phyloP scores from a whole-genome alignment of 1,140 invertebrate genomes.

The Rhopalosiphum maidis region DNA sequence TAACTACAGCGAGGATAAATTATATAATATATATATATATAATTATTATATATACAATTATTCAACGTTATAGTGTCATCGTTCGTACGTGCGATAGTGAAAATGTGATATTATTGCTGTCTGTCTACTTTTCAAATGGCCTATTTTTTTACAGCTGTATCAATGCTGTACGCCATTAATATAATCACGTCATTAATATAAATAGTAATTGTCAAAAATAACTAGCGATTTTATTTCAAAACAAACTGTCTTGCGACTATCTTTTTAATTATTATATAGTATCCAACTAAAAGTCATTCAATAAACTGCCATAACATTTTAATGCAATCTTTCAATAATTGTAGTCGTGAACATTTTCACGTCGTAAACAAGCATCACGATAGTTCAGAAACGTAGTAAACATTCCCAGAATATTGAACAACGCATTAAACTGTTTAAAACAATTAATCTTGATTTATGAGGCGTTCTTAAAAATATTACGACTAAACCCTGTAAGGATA shows the following conservation, averaged over 20 bases:
- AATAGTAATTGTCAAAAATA: conserved; percentile 13
- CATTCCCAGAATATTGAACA: not conserved
- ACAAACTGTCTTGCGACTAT: not conserved
- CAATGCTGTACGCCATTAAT: not conserved
- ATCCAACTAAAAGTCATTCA: not conserved
- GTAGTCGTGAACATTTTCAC: not conserved
- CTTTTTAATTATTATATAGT: conserved; percentile 16
- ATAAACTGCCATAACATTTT: conserved; percentile 17
- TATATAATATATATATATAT: not conserved
- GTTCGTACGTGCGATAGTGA: not conserved
- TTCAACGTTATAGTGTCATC: not conserved
- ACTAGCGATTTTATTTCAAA: not conserved
- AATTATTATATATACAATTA: not conserved
- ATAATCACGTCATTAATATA: not conserved
- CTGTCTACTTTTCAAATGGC: not conserved
- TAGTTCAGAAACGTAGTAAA: not conserved
- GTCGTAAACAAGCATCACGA: not conserved
- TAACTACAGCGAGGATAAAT: not conserved
- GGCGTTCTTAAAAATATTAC: not conserved
- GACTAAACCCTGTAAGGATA: not conserved
- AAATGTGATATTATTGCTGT: not conserved
- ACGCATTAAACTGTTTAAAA: not conserved
- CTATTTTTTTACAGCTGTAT: not conserved
- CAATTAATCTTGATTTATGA: conserved; percentile 36
- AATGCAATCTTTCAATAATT: conserved; percentile 5